These are phyloP conservation scores for Mesitornis unicolor DNA, from an alignment of 2,113 vertebrate species.

Conservation along the genomic window DNA sequence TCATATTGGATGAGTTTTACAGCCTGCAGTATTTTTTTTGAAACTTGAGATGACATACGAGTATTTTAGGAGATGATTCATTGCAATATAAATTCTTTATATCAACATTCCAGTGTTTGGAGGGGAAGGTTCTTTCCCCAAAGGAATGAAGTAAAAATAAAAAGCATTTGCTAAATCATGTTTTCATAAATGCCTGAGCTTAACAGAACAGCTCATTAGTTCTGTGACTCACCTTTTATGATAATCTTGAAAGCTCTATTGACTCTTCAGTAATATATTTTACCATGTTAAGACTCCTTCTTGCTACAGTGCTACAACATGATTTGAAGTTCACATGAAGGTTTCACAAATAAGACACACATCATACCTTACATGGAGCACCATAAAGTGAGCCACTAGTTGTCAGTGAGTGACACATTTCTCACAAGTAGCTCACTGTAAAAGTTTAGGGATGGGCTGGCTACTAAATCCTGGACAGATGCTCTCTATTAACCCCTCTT, in stretches of 20 bases:
- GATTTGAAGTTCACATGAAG: not conserved
- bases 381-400: not conserved
- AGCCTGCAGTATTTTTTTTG: not conserved
- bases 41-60: not conserved
- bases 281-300: not conserved
- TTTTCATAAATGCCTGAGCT: slow-evolving; percentile 6
- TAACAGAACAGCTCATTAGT: not conserved
- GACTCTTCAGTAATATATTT: not conserved
- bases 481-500: no score
- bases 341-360: not conserved
- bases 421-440: not conserved
- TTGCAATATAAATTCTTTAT: not conserved
- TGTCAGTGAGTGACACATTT: not conserved
- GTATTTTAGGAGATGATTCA: slow-evolving; percentile 9
- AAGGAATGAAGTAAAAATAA: not conserved
- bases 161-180: not conserved
- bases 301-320: not conserved
- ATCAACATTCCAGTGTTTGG: not conserved
- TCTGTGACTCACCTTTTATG: not conserved
- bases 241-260: not conserved
- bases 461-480: no score
- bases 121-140: not conserved
- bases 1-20: not conserved
- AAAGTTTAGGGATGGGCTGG: no score
- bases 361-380: not conserved